Evolutionary conservation across 2,113 vertebrate genomes (phyloP).

Genomic region (Heliornis fulica): DNA sequence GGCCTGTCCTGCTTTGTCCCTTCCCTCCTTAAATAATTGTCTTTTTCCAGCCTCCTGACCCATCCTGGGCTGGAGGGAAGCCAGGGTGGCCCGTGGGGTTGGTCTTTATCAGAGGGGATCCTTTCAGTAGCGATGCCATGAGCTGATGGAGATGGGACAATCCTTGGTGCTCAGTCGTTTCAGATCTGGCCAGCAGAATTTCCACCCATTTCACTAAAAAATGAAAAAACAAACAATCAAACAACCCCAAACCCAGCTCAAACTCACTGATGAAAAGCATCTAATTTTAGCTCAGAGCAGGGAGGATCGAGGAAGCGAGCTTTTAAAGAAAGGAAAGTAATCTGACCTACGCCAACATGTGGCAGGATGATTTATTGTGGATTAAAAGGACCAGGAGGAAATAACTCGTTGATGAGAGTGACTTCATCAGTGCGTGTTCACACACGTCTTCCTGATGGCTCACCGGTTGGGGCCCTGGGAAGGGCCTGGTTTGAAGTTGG

Average conservation of each 20-base stretch:
- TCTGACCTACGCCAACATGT: not conserved
- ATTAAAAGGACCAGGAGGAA: not conserved
- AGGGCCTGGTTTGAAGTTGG: not conserved
- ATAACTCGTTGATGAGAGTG: slow-evolving; percentile 18
- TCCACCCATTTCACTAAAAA: not conserved
- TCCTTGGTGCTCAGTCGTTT: not conserved
- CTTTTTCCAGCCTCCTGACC: not conserved
- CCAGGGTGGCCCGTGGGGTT: accelerated
- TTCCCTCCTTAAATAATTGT: not conserved
- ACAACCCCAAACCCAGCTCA: not conserved
- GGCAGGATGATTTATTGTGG: slow-evolving; percentile 1
- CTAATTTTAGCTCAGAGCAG: not conserved
- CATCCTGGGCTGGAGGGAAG: not conserved
- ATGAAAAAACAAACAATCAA: not conserved
- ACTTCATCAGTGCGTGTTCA: not conserved
- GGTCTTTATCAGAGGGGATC: not conserved
- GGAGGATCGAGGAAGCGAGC: not conserved
- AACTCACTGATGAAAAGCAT: not conserved
- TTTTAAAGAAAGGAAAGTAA: not conserved
- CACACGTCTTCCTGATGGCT: not conserved
- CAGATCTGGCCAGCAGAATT: not conserved
- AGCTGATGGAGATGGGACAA: not conserved
- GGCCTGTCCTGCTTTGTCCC: accelerated
- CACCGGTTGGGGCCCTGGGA: accelerated
- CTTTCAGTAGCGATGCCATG: accelerated